A percentile compares a stretch with the other conserved stretches of the same genome.
phyloP scores from a whole-genome alignment of 2,797 vertebrate species.

The Karalla daura region DNA sequence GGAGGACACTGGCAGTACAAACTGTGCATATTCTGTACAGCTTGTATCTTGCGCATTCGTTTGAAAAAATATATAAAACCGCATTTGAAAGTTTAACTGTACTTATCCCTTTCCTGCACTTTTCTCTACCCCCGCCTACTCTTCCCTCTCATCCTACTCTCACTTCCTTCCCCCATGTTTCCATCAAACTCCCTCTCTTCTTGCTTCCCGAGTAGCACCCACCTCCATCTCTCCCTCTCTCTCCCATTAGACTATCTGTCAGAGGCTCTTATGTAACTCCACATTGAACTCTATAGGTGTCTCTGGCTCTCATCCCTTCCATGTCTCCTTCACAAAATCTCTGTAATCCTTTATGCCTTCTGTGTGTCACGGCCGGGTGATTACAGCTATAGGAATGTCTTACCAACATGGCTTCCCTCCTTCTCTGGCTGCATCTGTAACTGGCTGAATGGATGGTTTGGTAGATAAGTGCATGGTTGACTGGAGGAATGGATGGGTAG shows the following conservation, averaged over 20 bases:
- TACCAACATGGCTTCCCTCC: not conserved
- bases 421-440: not conserved
- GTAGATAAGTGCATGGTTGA: constrained; percentile 25
- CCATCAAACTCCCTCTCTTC: constrained; percentile 43
- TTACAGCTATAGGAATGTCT: constrained; percentile 1
- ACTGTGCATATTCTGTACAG: no score
- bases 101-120: not conserved
- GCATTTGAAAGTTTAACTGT: not conserved
- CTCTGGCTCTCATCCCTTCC: constrained; percentile 31
- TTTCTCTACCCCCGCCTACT: constrained; percentile 27
- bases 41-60: not conserved
- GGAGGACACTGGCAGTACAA: not conserved
- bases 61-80: not conserved
- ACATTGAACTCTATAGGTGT: constrained; percentile 47
- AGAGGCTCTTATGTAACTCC: constrained; percentile 53
- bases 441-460: constrained; percentile 23
- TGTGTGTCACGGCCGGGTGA: constrained; percentile 15
- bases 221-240: constrained; percentile 34
- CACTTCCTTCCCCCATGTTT: constrained; percentile 43
- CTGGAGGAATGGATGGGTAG: constrained; percentile 16
- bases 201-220: constrained; percentile 43
- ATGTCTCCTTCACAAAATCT: constrained; percentile 2
- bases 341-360: constrained; percentile 16
- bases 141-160: constrained; percentile 51
- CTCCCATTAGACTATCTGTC: constrained; percentile 52